These are phyloP conservation scores for Corythornis vintsioides DNA, from an alignment of 2,113 vertebrate genomes.

Conservation along the genomic window DNA sequence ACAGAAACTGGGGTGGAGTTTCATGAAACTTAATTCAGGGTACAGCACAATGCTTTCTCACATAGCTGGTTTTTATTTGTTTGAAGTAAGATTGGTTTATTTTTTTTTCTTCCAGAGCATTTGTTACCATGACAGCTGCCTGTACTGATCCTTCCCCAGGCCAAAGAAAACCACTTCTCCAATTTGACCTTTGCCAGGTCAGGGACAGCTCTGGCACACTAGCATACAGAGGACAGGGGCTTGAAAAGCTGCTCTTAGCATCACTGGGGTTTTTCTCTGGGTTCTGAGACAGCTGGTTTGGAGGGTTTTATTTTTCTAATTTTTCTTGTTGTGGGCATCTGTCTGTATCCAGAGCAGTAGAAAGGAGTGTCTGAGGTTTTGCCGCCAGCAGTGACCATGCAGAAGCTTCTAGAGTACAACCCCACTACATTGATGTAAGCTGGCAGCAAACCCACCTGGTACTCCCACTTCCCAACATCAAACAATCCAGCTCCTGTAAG, in stretches of 20 bases:
- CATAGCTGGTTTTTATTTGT: background rate
- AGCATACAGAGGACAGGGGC: background rate
- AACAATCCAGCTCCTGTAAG: background rate
- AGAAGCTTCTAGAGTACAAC: background rate
- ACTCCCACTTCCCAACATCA: background rate
- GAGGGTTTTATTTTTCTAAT: background rate
- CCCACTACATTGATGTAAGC: rapidly evolving
- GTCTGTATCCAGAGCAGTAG: background rate
- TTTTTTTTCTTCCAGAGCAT: background rate
- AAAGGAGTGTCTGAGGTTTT: background rate
- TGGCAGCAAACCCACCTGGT: background rate
- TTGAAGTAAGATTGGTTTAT: background rate
- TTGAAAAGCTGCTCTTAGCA: background rate
- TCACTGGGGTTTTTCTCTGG: background rate
- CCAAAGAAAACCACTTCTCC: background rate
- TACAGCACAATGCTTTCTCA: background rate
- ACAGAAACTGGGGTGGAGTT: slow-evolving; percentile 15
- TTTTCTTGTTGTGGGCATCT: background rate
- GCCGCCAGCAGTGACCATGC: rapidly evolving
- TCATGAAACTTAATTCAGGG: background rate
- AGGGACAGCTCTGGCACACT: background rate
- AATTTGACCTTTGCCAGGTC: background rate
- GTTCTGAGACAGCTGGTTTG: background rate
- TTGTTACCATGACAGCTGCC: background rate
- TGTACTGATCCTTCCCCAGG: background rate